Evolutionary conservation across 2,888 invertebrate genomes (phyloP).

Genomic region (Volucella inflata): DNA sequence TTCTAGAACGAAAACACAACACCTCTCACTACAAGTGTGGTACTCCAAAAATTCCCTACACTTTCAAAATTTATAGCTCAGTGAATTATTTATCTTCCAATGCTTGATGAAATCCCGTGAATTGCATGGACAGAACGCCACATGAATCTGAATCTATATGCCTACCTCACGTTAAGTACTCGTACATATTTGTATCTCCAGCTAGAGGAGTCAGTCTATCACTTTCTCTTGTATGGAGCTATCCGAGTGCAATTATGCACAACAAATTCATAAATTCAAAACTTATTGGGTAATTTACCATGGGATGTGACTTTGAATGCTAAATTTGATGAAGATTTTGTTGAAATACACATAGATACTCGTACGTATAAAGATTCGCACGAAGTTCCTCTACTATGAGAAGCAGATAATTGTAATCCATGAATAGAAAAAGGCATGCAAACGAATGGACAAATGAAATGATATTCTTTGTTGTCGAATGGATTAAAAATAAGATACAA

Average conservation of each 20-base stretch:
- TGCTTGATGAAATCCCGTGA: conserved; percentile 16
- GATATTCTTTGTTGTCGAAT: too few relatives aligned
- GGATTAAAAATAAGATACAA: too few relatives aligned
- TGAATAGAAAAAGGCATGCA: too few relatives aligned
- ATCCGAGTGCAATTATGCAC: neutral
- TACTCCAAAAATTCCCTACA: conserved; percentile 44
- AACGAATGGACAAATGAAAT: too few relatives aligned
- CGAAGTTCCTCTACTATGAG: too few relatives aligned
- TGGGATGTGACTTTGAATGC: conserved; percentile 59
- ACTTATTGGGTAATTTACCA: conserved; percentile 58
- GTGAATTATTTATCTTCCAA: conserved; percentile 53
- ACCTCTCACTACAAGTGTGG: neutral
- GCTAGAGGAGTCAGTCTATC: neutral
- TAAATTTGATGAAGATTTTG: conserved; percentile 51
- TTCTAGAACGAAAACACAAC: conserved; percentile 26
- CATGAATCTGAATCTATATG: conserved; percentile 37
- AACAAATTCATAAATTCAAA: conserved; percentile 42
- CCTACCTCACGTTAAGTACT: neutral
- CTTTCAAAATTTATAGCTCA: conserved; percentile 39
- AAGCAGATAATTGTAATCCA: too few relatives aligned
- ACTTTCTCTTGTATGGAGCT: neutral
- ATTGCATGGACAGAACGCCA: conserved; percentile 49
- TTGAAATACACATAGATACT: neutral
- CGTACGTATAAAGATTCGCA: too few relatives aligned
- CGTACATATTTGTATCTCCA: neutral